Base-by-base conservation (phyloP, 2,888 invertebrate species). In the Rhodophaea formosa region DNA sequence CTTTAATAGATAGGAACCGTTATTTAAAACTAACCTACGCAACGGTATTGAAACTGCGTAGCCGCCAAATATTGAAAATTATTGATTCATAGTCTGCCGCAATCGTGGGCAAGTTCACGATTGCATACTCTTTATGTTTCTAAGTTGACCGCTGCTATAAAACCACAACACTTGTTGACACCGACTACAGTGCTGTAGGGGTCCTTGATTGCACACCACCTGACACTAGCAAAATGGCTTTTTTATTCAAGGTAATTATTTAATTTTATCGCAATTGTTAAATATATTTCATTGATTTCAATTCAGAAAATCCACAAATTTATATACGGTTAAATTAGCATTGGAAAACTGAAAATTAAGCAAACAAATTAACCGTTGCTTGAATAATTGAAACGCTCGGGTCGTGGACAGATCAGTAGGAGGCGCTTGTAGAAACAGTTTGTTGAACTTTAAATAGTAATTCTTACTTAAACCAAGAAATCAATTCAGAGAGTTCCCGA, bases 71-170 rank as follows among this genome's bases (percentile, higher is more conserved):
- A 88, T 83, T 83, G 83, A 86, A 86, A 89, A 88, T 84, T 85
- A 87, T 90, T 88, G 88, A 86, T 87, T 86, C 88, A 88, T 88
- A 86, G 81, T 80, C 80, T 84, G 84, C 82, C 64, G 88, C 88
- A 90, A 89, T 78, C 69, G 66, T 75, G 70, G 73, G 77, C 82
- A 81, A 81, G 79, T 78, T 80, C 79, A 80, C 79, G 79, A 86
- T 89, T 88, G 86, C 86, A 82, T 73, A 70, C 30, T 51, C 56
- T 56, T 61, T 56, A 79, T 86, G 74, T 82, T 75, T 77, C 74
- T 71, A 77, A 77, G 77, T 78, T 79, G 76, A 75, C 78, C 71
- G 71, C 66, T 59, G 75, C 76, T 90, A 90, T 91, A 91, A 83
- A 91, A 88, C 84, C 82, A 79, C 82, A 79, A 79, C 72, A 69